Evolutionary conservation across 2,113 vertebrate species (phyloP).

Genomic region (Gymnogyps californianus): DNA sequence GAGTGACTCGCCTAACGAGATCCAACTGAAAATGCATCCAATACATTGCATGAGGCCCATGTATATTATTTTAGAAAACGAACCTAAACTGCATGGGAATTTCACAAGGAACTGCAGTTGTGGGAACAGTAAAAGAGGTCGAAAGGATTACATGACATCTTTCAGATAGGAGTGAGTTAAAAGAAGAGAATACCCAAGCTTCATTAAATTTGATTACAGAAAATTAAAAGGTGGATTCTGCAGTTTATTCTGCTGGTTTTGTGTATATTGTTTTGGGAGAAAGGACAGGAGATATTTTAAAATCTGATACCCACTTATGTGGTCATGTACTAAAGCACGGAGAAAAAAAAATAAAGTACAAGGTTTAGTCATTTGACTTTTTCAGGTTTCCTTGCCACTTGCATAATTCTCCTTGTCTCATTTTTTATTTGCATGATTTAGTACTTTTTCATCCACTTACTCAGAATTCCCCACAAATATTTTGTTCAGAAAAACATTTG

Average conservation of each 20-base stretch:
- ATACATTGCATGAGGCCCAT: neutral
- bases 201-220: neutral
- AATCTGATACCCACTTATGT: neutral
- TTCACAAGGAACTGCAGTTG: neutral
- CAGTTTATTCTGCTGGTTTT: neutral
- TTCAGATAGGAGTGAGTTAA: neutral
- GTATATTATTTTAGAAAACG: neutral
- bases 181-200: neutral
- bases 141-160: neutral
- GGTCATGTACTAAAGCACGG: neutral
- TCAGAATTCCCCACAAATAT: neutral
- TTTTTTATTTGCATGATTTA: neutral
- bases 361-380: neutral
- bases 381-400: neutral
- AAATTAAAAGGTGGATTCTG: neutral
- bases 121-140: neutral
- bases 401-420: neutral
- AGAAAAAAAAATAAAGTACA: neutral
- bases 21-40: neutral
- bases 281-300: neutral
- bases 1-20: neutral
- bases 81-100: neutral
- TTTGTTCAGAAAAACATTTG: neutral
- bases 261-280: neutral
- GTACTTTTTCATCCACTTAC: neutral